Conservation (phyloP, 2,113 vertebrate genomes). For the Scatophagus argus region DNA sequence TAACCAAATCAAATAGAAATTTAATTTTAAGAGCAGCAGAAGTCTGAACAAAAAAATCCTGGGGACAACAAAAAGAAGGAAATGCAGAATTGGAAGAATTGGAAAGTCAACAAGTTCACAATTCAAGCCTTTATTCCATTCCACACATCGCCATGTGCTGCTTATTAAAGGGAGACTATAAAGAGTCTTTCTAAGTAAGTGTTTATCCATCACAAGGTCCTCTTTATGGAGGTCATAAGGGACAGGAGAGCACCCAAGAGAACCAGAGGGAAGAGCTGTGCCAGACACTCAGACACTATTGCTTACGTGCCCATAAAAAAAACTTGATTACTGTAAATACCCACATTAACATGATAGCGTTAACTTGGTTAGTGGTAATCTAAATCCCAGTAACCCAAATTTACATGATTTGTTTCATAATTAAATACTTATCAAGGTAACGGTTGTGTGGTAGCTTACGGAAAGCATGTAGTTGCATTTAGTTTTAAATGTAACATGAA, state of each 20-base stretch:
- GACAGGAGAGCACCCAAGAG: neutral
- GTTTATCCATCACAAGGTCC: constrained; percentile 59
- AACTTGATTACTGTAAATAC: constrained; percentile 46
- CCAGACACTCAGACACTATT: neutral
- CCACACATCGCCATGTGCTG: constrained; percentile 61
- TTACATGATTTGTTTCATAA: neutral
- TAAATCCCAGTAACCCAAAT: constrained; percentile 3
- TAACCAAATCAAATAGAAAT: neutral
- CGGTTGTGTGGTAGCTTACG: neutral
- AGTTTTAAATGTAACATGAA: neutral
- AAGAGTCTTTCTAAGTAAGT: constrained; percentile 39
- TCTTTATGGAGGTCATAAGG: constrained; percentile 53
- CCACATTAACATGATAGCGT: constrained; percentile 18
- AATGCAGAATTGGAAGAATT: neutral
- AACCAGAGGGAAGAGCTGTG: neutral
- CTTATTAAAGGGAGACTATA: constrained; percentile 53
- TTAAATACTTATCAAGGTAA: neutral
- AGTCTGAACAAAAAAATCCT: neutral
- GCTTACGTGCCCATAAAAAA: neutral
- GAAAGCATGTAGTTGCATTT: neutral
- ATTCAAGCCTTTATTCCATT: constrained; percentile 54
- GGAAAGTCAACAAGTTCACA: constrained; percentile 38
- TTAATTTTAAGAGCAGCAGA: neutral
- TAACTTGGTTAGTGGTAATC: constrained; percentile 23
- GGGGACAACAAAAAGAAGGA: neutral